These are phyloP conservation scores for Bradypus variegatus DNA, from an alignment of 2,797 vertebrate species.

Conservation along the genomic window DNA sequence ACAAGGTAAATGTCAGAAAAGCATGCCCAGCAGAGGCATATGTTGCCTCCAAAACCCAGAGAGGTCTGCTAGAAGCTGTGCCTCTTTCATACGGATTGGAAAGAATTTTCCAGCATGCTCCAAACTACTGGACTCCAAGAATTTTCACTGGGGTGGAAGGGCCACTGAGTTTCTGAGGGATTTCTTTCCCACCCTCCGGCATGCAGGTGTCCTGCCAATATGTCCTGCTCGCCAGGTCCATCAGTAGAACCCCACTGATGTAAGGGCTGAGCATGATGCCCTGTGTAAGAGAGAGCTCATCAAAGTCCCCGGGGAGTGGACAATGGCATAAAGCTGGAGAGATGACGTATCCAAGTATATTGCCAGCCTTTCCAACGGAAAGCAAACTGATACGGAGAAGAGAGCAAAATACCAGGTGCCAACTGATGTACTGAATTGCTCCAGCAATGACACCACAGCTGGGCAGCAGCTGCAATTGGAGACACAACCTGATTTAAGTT, in stretches of 20 bases:
- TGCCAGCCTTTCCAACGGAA: neutral
- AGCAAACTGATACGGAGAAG: neutral
- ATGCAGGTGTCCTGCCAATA: neutral
- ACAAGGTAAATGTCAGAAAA: neutral
- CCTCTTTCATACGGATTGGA: neutral
- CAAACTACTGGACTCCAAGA: neutral
- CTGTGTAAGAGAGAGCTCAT: neutral
- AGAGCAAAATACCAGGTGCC: accelerated
- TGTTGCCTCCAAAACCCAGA: neutral
- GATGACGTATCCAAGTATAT: accelerated
- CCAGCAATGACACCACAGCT: neutral
- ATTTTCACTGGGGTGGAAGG: neutral
- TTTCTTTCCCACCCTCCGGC: neutral
- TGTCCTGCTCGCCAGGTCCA: neutral
- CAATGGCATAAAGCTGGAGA: neutral
- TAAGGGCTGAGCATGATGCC: neutral
- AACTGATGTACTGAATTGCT: accelerated
- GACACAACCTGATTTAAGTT: neutral
- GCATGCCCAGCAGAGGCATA: accelerated
- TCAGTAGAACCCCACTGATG: neutral
- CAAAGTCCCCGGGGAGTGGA: neutral
- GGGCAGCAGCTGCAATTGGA: neutral
- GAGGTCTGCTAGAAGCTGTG: accelerated
- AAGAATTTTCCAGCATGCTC: neutral
- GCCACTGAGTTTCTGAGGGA: neutral